phyloP scores from a whole-genome alignment of 2,113 vertebrate species.

The Megaceryle maxima region DNA sequence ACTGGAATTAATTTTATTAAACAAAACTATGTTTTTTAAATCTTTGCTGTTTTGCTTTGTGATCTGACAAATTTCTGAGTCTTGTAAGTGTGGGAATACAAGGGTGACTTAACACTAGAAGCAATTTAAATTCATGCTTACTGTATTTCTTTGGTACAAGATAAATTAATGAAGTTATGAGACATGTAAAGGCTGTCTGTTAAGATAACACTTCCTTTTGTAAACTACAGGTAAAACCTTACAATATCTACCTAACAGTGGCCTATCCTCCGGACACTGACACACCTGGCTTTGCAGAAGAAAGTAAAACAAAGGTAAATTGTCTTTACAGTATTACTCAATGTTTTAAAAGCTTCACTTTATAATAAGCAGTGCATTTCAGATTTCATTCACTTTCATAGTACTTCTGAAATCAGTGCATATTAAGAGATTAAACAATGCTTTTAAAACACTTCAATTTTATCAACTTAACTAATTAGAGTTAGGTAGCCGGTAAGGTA shows the following conservation, averaged over 20 bases:
- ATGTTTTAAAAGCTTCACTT: not conserved
- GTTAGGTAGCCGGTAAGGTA: not conserved
- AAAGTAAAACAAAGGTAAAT: slow-evolving; percentile 92
- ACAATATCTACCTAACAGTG: slow-evolving; percentile 94
- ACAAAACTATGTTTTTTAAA: not conserved
- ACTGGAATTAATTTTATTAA: not conserved
- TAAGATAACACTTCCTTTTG: not conserved
- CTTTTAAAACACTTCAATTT: not conserved
- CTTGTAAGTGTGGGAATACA: not conserved
- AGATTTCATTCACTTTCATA: not conserved
- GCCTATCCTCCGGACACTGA: slow-evolving; percentile 97
- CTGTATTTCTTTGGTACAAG: not conserved
- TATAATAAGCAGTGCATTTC: not conserved
- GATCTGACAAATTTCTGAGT: not conserved
- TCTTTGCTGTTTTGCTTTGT: not conserved
- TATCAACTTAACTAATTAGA: not conserved
- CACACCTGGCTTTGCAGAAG: slow-evolving; percentile 90
- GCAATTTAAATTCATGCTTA: not conserved
- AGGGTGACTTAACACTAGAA: not conserved
- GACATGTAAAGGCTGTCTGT: not conserved
- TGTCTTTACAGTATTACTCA: not conserved
- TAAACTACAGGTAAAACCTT: slow-evolving; percentile 90
- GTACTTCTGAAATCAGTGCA: not conserved
- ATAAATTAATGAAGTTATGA: not conserved
- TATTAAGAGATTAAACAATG: not conserved